Evolutionary conservation across 2,888 invertebrate species (phyloP).

Genomic region (Diplolepis rosae): DNA sequence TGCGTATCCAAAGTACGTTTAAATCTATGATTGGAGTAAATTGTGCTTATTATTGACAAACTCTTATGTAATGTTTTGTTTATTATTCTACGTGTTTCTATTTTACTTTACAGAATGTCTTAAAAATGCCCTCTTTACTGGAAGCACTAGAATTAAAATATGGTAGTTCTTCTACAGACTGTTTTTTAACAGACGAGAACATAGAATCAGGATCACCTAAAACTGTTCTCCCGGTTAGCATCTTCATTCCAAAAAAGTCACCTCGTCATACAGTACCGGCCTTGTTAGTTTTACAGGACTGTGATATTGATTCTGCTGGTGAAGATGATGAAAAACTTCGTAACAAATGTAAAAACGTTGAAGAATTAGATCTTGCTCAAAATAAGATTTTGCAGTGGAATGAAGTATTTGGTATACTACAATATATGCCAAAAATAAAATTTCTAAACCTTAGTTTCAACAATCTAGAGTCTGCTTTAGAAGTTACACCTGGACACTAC

Average conservation of each 20-base stretch:
- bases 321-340: slow-evolving; percentile 83
- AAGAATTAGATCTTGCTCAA: slow-evolving; percentile 94
- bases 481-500: slow-evolving; percentile 70
- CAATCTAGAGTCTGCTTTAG: slow-evolving; percentile 83
- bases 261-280: slow-evolving; percentile 87
- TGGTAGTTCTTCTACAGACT: slow-evolving; percentile 77
- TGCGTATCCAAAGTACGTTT: no score
- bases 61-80: no score
- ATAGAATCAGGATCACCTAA: slow-evolving; percentile 75
- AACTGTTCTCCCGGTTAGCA: slow-evolving; percentile 83
- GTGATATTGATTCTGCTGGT: slow-evolving; percentile 93
- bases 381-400: slow-evolving; percentile 92
- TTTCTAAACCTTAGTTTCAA: slow-evolving; percentile 96
- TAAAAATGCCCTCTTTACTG: slow-evolving; percentile 88
- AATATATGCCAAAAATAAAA: slow-evolving; percentile 90
- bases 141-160: slow-evolving; percentile 94
- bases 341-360: slow-evolving; percentile 91
- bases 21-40: no score
- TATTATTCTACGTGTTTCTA: neutral
- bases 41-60: no score
- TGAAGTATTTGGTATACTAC: slow-evolving; percentile 90
- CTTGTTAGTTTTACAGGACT: slow-evolving; percentile 90
- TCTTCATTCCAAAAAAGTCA: slow-evolving; percentile 89
- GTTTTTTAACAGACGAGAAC: slow-evolving; percentile 76
- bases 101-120: slow-evolving; percentile 57